phyloP scores from a whole-genome alignment of 2,888 invertebrate genomes.

The Allygus modestus region DNA sequence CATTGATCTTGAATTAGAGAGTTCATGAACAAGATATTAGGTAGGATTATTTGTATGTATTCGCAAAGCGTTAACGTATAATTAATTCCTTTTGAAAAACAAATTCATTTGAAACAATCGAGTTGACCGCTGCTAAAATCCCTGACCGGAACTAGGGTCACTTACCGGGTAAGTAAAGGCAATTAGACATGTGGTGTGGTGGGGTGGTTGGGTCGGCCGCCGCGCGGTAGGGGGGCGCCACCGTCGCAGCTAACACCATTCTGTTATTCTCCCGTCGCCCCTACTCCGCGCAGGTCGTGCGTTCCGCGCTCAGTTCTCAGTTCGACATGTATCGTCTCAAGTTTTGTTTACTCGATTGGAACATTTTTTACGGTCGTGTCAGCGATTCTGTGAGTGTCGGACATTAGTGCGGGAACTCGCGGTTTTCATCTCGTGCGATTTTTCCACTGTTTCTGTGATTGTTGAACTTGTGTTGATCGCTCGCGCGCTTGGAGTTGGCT shows the following conservation, averaged over 20 bases:
- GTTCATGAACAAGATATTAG: too few relatives aligned
- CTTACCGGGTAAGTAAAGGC: conserved; percentile 28
- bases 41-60: too few relatives aligned
- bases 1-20: too few relatives aligned
- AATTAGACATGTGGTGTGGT: conserved; percentile 50
- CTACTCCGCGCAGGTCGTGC: neutral
- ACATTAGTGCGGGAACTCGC: conserved; percentile 13
- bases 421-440: neutral
- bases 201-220: conserved; percentile 33
- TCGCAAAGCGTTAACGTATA: too few relatives aligned
- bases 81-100: too few relatives aligned
- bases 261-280: conserved; percentile 44
- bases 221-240: neutral
- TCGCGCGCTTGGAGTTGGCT: neutral
- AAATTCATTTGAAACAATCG: neutral
- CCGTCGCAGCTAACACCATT: conserved; percentile 10
- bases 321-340: conserved; percentile 39
- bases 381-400: conserved; percentile 4
- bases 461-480: neutral
- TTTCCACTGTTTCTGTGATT: neutral
- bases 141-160: conserved; percentile 27
- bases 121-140: neutral
- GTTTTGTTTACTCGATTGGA: conserved; percentile 42
- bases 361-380: conserved; percentile 4
- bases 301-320: neutral